Evolutionary conservation across 2,113 vertebrate genomes (phyloP).

Genomic region (Octodon degus): DNA sequence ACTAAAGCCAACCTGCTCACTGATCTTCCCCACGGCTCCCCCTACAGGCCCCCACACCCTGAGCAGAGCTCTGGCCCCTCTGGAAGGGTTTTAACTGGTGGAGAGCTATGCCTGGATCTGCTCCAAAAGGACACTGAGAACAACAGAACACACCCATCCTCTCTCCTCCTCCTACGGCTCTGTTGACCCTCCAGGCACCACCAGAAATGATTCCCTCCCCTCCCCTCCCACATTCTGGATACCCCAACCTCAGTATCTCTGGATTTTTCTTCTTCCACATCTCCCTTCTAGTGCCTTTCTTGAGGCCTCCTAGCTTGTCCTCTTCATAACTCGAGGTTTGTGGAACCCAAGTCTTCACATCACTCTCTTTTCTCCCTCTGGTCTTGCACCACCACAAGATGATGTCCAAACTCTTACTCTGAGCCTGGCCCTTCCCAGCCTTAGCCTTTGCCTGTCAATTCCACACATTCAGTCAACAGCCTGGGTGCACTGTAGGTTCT

Average conservation of each 20-base stretch:
- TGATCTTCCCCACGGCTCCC: not conserved
- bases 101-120: not conserved
- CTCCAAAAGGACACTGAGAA: not conserved
- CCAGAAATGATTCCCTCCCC: not conserved
- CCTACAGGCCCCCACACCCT: not conserved
- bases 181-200: not conserved
- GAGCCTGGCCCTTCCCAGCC: not conserved
- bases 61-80: not conserved
- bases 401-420: not conserved
- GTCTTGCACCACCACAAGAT: not conserved
- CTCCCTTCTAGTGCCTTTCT: not conserved
- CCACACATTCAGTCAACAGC: not conserved
- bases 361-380: not conserved
- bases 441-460: not conserved
- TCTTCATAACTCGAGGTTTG: not conserved
- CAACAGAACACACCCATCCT: not conserved
- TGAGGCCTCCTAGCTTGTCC: not conserved
- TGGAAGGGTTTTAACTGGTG: not conserved
- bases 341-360: not conserved
- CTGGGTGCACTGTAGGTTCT: not conserved
- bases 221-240: accelerated
- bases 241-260: not conserved
- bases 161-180: not conserved
- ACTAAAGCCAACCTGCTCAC: not conserved
- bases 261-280: not conserved